A percentile compares a stretch with the other conserved stretches of the same genome.
Evolutionary conservation across 2,888 invertebrate species (phyloP).

Genomic region (Scaptomyza tumidula): DNA sequence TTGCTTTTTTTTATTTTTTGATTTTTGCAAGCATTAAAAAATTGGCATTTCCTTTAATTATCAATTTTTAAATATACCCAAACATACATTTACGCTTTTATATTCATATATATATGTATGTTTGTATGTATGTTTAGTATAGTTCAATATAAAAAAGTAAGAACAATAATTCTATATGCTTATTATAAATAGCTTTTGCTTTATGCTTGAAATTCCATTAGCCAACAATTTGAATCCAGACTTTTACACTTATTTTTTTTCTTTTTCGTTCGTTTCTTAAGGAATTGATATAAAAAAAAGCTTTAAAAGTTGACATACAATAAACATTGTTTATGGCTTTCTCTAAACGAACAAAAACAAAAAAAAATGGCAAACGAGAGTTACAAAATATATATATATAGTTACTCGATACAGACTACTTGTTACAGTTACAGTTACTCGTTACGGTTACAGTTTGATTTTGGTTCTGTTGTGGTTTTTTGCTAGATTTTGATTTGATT

Average conservation of each 20-base stretch:
- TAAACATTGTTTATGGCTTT: constrained; percentile 29
- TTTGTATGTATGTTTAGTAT: background rate
- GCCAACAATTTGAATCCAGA: constrained; percentile 13
- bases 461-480: constrained; percentile 18
- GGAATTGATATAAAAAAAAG: background rate
- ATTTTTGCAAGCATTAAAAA: constrained; percentile 66
- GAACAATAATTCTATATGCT: constrained; percentile 2
- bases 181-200: constrained; percentile 35
- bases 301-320: background rate
- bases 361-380: constrained; percentile 50
- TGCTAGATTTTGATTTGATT: constrained; percentile 16
- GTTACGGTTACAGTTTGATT: constrained; percentile 28
- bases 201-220: constrained; percentile 16
- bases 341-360: constrained; percentile 25
- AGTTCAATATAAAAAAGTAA: constrained; percentile 5
- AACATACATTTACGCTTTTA: constrained; percentile 6
- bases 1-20: constrained; percentile 17
- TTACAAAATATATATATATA: constrained; percentile 34
- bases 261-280: no score
- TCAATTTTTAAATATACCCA: background rate
- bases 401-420: constrained; percentile 22
- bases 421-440: constrained; percentile 16
- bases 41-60: constrained; percentile 74
- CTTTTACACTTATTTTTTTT: no score
- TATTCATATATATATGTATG: constrained; percentile 15